These are phyloP conservation scores for Cydia amplana DNA, from an alignment of 1,140 invertebrate species.

Conservation along the genomic window DNA sequence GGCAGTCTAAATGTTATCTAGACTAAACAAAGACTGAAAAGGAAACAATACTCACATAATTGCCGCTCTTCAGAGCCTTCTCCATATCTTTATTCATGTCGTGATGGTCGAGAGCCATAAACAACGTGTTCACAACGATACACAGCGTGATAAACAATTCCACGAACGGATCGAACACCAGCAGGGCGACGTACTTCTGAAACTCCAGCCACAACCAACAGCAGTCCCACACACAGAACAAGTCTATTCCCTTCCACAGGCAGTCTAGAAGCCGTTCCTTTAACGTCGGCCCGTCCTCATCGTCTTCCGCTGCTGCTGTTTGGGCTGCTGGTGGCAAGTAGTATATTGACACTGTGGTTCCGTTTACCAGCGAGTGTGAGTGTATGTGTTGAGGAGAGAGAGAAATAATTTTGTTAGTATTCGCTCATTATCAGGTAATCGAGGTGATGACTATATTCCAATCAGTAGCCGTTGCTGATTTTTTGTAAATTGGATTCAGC, in stretches of 20 bases:
- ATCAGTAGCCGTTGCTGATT: not conserved
- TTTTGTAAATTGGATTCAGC: conserved; percentile 6
- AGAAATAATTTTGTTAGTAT: conserved; percentile 78
- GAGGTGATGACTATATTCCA: conserved; percentile 11
- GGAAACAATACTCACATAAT: conserved; percentile 89
- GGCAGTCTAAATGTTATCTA: too few species aligned
- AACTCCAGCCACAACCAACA: conserved; percentile 94
- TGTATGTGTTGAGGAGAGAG: conserved; percentile 65
- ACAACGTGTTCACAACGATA: conserved; percentile 98
- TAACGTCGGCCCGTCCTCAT: conserved; percentile 92
- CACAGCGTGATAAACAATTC: conserved; percentile 99
- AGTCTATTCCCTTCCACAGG: conserved; percentile 90
- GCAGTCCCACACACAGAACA: conserved; percentile 98
- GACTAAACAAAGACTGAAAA: not conserved
- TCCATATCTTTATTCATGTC: conserved; percentile 94
- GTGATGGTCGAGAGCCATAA: conserved; percentile 98
- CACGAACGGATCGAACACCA: conserved; percentile 98
- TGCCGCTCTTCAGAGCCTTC: conserved; percentile 92
- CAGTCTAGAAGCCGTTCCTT: conserved; percentile 90
- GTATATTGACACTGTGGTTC: conserved; percentile 89
- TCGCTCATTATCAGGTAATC: conserved; percentile 64
- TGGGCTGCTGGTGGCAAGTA: conserved; percentile 94
- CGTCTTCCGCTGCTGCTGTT: conserved; percentile 91
- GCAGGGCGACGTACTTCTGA: conserved; percentile 92
- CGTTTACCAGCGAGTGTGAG: conserved; percentile 72